phyloP scores from a whole-genome alignment of 2,113 vertebrate species.

The Echinops telfairi region DNA sequence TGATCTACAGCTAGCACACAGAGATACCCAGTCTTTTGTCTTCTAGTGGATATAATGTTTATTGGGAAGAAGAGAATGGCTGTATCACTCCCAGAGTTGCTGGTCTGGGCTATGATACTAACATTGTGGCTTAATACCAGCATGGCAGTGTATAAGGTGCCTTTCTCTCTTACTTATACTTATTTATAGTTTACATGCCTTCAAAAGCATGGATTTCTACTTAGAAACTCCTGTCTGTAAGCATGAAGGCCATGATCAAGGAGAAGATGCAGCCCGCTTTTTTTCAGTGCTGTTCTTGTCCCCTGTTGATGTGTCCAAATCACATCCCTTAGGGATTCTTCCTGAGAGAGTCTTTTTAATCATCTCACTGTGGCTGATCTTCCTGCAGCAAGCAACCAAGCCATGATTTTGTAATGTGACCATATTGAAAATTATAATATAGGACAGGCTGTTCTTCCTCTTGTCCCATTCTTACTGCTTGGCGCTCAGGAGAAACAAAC shows the following conservation, averaged over 20 bases:
- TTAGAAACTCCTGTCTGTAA: background rate
- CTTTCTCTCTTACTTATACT: background rate
- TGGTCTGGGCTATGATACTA: background rate
- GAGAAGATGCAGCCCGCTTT: background rate
- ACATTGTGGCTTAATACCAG: background rate
- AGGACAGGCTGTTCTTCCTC: background rate
- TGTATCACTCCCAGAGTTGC: background rate
- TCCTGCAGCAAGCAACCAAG: background rate
- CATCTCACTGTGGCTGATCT: background rate
- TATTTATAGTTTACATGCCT: background rate
- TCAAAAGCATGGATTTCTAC: background rate
- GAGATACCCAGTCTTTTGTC: background rate
- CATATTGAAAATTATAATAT: background rate
- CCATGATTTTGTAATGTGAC: background rate
- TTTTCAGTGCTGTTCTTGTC: background rate
- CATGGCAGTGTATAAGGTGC: background rate
- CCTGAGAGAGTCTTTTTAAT: background rate
- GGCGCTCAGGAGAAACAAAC: background rate
- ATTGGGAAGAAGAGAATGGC: slow-evolving; percentile 3
- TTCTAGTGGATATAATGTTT: background rate
- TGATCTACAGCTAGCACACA: background rate
- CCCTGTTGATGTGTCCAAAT: background rate
- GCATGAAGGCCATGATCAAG: background rate
- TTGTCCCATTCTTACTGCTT: background rate
- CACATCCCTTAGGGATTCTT: background rate